Conservation (phyloP, 2,888 invertebrate genomes). For the Lamellibrachia columna region DNA sequence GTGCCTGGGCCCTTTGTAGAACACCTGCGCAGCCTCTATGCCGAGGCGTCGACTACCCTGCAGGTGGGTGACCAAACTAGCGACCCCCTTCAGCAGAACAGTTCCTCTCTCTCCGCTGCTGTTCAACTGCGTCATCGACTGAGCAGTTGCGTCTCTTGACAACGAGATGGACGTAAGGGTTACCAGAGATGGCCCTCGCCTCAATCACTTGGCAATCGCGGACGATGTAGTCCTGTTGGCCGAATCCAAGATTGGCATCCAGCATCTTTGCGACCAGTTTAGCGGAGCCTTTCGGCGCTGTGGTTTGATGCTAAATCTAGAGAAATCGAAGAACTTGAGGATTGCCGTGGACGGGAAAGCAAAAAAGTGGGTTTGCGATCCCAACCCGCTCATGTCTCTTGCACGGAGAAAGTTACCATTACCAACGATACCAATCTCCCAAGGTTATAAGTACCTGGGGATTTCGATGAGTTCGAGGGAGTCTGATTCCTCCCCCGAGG, state of each 20-base stretch:
- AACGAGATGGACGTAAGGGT: neutral
- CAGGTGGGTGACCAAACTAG: neutral
- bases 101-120: slow-evolving; percentile 29
- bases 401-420: too few species aligned
- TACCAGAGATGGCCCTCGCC: too few species aligned
- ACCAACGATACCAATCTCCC: too few species aligned
- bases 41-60: neutral
- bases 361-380: neutral
- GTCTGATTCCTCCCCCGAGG: neutral
- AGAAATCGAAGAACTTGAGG: neutral
- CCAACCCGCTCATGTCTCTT: neutral
- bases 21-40: neutral
- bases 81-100: neutral
- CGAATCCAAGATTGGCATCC: neutral
- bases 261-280: neutral
- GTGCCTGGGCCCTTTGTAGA: neutral
- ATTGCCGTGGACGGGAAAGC: neutral
- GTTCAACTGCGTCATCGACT: slow-evolving; percentile 21
- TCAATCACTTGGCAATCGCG: neutral
- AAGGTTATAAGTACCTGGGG: too few species aligned
- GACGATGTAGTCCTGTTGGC: slow-evolving; percentile 1
- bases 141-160: neutral
- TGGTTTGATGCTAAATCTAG: slow-evolving; percentile 6
- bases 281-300: neutral
- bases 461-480: neutral